Percentiles rank a stretch among this genome's conserved stretches.
Evolutionary conservation across 1,140 invertebrate species (phyloP).

Genomic region (Ooceraea biroi): DNA sequence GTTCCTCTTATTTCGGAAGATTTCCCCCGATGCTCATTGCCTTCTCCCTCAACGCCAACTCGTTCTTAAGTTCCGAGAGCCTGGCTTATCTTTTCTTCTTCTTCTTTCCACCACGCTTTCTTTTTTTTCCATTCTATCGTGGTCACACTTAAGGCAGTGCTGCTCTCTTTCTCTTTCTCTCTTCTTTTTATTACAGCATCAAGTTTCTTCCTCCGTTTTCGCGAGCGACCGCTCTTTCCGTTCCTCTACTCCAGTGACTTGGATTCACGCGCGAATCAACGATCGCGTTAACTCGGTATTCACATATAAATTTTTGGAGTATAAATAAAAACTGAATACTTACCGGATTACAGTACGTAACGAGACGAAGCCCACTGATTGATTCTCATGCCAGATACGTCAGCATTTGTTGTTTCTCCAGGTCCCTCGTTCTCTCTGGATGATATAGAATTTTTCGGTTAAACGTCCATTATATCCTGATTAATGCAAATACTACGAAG

Average conservation of each 20-base stretch:
- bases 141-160: constrained; percentile 45
- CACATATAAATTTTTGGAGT: constrained; percentile 21
- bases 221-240: constrained; percentile 21
- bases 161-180: not conserved
- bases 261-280: constrained; percentile 24
- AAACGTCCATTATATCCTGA: no score
- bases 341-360: no score
- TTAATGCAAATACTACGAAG: no score
- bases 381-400: no score
- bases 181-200: no score
- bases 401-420: no score
- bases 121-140: constrained; percentile 6
- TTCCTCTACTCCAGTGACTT: constrained; percentile 7
- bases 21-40: constrained; percentile 78
- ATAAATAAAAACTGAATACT: no score
- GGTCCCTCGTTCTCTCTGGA: no score
- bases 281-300: constrained; percentile 19
- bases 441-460: no score
- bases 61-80: constrained; percentile 74
- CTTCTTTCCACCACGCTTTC: constrained; percentile 14
- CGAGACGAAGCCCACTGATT: no score
- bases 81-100: constrained; percentile 67
- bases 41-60: constrained; percentile 74
- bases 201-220: constrained; percentile 49
- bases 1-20: constrained; percentile 76